Base-by-base conservation (phyloP, 2,113 vertebrate genomes). In the Nematolebias whitei region DNA sequence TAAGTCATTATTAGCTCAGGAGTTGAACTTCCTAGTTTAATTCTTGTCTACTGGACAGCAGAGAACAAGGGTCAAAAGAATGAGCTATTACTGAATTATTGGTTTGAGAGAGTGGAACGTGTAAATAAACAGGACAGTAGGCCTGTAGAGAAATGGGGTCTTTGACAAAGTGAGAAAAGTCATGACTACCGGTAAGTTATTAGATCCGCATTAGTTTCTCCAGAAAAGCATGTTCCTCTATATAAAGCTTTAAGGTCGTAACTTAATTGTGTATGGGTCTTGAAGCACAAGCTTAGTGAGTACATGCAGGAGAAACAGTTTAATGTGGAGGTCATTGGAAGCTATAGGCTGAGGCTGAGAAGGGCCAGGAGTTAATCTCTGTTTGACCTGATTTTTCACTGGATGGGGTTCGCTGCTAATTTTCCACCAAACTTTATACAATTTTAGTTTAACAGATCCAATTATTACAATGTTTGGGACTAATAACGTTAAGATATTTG, bases 261-360 rank as follows among this genome's bases (percentile, higher is more conserved):
- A 41, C 65, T 68, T 83, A 72, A 85, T 67, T 82, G 78, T 32
- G 20, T 63, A 41, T 71, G 64, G 80, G 77, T 75, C 80, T 75
- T 80, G 78, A 20, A 84, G 83, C 74, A 56, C 75, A 75, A 83
- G 81, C 76, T 79, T 67, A 74, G 54, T 73, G 84, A 65, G 69
- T 52, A 50, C 41, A 68, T 19, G 62, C 71, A 76, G 63, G 15
- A 69, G 68, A 54, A 70, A 52, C 77, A 73, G 70, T 76, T 74
- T 18, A 66, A 41, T 64, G 73, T 68, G 41, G 66, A 87, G 83
- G 83, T 85, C 76, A 71, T 48, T 7, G 20, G 79, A 52, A 65
- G 41, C 66, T 73, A 67, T 54, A 65, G 71, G 67, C 55, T 70
- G 60, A 48, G 55, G 43, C 60, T 72, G 63, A 51, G 52, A 51